Evolutionary conservation across 1,140 invertebrate genomes (phyloP).

Genomic region (Anastrepha obliqua): DNA sequence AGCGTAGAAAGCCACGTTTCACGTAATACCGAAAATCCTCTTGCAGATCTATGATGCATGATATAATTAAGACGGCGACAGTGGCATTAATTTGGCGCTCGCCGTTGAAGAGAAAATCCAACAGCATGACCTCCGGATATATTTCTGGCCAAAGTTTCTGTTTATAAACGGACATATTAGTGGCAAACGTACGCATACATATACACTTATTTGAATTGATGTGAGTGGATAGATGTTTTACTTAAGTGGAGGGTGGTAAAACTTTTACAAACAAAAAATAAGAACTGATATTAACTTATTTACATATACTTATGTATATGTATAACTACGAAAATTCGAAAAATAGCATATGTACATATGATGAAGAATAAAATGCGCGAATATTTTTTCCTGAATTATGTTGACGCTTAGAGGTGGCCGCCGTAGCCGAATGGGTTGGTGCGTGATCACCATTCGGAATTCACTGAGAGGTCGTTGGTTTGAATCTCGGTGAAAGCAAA

Average conservation of each 20-base stretch:
- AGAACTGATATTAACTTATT: too few relatives aligned
- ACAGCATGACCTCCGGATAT: conserved; percentile 71
- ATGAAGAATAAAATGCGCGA: too few relatives aligned
- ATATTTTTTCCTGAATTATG: too few relatives aligned
- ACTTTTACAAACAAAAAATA: too few relatives aligned
- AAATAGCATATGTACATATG: too few relatives aligned
- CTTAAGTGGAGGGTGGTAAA: neutral
- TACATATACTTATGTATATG: too few relatives aligned
- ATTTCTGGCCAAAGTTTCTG: conserved; percentile 71
- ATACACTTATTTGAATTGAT: conserved; percentile 10
- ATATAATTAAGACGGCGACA: conserved; percentile 68
- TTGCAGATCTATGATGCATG: conserved; percentile 72
- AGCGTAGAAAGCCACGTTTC: conserved; percentile 70
- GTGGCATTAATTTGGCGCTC: conserved; percentile 64
- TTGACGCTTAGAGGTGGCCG: too few relatives aligned
- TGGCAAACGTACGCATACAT: neutral
- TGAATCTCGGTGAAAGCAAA: too few relatives aligned
- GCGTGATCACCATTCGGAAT: too few relatives aligned
- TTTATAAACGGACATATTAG: conserved; percentile 8
- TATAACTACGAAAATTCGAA: too few relatives aligned
- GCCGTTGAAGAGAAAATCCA: conserved; percentile 72
- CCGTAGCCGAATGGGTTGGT: too few relatives aligned
- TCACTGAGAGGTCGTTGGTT: too few relatives aligned
- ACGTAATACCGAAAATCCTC: conserved; percentile 72
- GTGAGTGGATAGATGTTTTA: neutral